Conservation (phyloP, 2,888 invertebrate species). For the Siphlonurus alternatus region DNA sequence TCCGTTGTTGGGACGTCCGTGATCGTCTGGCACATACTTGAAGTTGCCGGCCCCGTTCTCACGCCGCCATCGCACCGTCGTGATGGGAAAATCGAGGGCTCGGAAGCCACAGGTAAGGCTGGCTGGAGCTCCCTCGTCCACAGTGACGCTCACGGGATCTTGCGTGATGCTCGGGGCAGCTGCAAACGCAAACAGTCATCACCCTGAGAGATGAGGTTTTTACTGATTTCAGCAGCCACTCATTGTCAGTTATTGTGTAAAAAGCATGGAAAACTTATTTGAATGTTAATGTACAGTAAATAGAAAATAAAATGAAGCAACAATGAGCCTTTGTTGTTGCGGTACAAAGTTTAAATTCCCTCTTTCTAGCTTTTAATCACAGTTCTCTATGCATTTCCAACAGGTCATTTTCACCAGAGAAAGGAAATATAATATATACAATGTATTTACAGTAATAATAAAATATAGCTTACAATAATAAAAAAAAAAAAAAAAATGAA, state of each 20-base stretch:
- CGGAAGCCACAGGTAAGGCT: conserved; percentile 39
- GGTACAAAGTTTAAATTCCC: too few relatives aligned
- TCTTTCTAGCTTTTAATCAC: background rate
- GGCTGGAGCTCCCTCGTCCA: conserved; percentile 47
- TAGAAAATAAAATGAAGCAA: too few relatives aligned
- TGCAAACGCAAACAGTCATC: conserved; percentile 23
- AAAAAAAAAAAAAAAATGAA: too few relatives aligned
- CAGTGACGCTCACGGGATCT: conserved; percentile 37
- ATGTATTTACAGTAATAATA: too few relatives aligned
- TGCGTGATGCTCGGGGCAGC: conserved; percentile 39
- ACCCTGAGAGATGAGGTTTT: too few relatives aligned
- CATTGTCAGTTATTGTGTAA: background rate
- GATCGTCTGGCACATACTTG: conserved; percentile 1
- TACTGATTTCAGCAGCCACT: background rate
- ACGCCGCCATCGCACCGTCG: conserved; percentile 48
- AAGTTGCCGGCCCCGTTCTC: conserved; percentile 35
- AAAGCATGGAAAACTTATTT: too few relatives aligned
- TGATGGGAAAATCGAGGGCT: conserved; percentile 37
- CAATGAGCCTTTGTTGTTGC: too few relatives aligned
- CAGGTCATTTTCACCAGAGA: too few relatives aligned
- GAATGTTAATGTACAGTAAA: background rate
- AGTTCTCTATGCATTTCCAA: too few relatives aligned
- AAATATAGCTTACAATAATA: too few relatives aligned
- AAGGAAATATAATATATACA: too few relatives aligned
- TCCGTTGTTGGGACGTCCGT: conserved; percentile 27